Percentiles rank a stretch among this genome's conserved stretches.
phyloP scores from a whole-genome alignment of 1,140 invertebrate genomes.

The Drosophila biarmipes region DNA sequence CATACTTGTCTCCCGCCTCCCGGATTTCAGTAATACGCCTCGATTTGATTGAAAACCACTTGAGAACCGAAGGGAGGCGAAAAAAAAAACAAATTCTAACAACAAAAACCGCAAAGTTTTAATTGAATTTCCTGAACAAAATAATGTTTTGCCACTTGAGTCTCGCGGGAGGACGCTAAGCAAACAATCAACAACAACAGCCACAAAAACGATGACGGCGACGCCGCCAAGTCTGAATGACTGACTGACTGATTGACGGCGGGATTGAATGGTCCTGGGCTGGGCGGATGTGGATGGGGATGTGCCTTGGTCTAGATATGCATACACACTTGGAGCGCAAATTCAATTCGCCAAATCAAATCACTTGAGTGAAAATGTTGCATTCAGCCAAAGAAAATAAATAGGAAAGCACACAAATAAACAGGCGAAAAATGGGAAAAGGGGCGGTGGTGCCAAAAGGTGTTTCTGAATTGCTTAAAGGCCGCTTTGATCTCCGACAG shows the following conservation, averaged over 20 bases:
- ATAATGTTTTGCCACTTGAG: constrained; percentile 81
- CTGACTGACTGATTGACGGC: constrained; percentile 49
- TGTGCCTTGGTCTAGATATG: constrained; percentile 56
- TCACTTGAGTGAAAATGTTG: constrained; percentile 78
- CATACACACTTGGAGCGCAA: constrained; percentile 72
- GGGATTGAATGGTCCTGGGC: constrained; percentile 27
- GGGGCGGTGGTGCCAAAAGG: constrained; percentile 31
- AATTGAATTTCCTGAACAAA: constrained; percentile 81
- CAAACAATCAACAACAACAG: constrained; percentile 60
- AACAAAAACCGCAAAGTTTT: constrained; percentile 76
- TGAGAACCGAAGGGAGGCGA: constrained; percentile 33
- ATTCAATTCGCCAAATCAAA: constrained; percentile 82
- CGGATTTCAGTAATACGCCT: constrained; percentile 45
- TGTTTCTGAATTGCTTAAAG: constrained; percentile 54
- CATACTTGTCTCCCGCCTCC: constrained; percentile 2
- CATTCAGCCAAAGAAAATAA: constrained; percentile 50
- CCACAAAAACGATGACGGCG: constrained; percentile 43
- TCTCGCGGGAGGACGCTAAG: constrained; percentile 79
- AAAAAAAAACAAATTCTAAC: constrained; percentile 63
- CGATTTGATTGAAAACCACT: constrained; percentile 78
- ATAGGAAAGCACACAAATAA: constrained; percentile 57
- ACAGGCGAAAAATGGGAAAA: background rate
- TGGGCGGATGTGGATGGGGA: background rate
- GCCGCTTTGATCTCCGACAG: constrained; percentile 68
- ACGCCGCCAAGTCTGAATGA: constrained; percentile 53